Evolutionary conservation across 2,113 vertebrate genomes (phyloP).

Genomic region (Sisor rabdophorus): DNA sequence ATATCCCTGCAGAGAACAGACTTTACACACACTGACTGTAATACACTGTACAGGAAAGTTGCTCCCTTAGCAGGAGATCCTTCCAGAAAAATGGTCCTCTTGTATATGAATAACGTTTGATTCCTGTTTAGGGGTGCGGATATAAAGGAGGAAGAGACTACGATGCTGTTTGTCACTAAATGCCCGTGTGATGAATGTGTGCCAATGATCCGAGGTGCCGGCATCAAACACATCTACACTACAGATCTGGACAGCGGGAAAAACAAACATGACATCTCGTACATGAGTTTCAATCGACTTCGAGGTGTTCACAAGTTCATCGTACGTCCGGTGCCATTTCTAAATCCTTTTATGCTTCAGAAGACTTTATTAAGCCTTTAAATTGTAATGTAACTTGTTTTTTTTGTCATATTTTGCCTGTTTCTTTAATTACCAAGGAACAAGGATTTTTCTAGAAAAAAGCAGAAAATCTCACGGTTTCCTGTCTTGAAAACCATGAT

Average conservation of each 20-base stretch:
- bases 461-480: too few species aligned
- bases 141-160: conserved; percentile 79
- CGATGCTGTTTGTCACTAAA: conserved; percentile 92
- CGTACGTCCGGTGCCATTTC: conserved; percentile 66
- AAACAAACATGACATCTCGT: conserved; percentile 91
- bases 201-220: conserved; percentile 86
- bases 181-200: conserved; percentile 94
- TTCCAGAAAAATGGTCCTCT: too few species aligned
- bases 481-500: too few species aligned
- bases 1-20: not conserved
- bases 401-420: too few species aligned
- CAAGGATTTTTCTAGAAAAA: not conserved
- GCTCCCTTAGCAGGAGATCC: not conserved
- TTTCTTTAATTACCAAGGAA: too few species aligned
- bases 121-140: conserved; percentile 73
- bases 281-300: conserved; percentile 81
- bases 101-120: not conserved
- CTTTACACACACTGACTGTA: not conserved
- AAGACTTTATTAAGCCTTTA: too few species aligned
- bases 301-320: conserved; percentile 80
- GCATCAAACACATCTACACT: conserved; percentile 90
- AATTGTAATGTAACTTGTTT: too few species aligned
- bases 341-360: not conserved
- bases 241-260: conserved; percentile 85
- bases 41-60: not conserved